Evolutionary conservation across 2,113 vertebrate species (phyloP), one percentile per base, ranked within the genome.

Genomic region (Manacus vitellinus): DNA sequence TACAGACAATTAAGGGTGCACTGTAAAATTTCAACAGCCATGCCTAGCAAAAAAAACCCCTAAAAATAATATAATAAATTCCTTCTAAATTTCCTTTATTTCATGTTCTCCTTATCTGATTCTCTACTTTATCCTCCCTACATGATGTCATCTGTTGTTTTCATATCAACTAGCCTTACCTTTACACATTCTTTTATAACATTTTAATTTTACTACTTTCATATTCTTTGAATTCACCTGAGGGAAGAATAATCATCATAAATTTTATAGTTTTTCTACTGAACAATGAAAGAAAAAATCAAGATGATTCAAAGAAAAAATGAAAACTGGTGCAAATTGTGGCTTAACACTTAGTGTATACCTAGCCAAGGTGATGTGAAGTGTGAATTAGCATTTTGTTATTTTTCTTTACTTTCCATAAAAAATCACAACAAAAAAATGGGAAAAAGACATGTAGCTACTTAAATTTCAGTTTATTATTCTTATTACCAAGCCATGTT

Each of bases 61-160:
- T 89, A 3, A 92, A 94, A 91, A 47, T 24, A 94, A 65, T 68
- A 35, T 33, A 68, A 86, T 89, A 71, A 86, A 94, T 94, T 77
- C 59, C n/a, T 86, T 68, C 68, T 67, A 43, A 71, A 74, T 94
- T 86, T 47, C 14, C 22, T 89, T 86, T 92, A 63, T 43, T 88
- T 94, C 67, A 71, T 94, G 20, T 81, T 80, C 88, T 84, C 52
- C 73, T 95, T 97, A 92, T 96, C 95, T 96, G 88, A 94, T 92
- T 86, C 4, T 91, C 33, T 75, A 24, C 30, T 77, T 86, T 78
- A 65, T 85, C 43, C n/a, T 95, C 83, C 59, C 65, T 77, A 33
- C 14, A 44, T 95, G 88, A 94, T 74, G 59, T 95, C 86, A 96
- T 96, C 55, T 91, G 35, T 86, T 94, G 67, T 86, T 59, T 95